phyloP scores from a whole-genome alignment of 2,113 vertebrate genomes.

The Macquaria ambigua region DNA sequence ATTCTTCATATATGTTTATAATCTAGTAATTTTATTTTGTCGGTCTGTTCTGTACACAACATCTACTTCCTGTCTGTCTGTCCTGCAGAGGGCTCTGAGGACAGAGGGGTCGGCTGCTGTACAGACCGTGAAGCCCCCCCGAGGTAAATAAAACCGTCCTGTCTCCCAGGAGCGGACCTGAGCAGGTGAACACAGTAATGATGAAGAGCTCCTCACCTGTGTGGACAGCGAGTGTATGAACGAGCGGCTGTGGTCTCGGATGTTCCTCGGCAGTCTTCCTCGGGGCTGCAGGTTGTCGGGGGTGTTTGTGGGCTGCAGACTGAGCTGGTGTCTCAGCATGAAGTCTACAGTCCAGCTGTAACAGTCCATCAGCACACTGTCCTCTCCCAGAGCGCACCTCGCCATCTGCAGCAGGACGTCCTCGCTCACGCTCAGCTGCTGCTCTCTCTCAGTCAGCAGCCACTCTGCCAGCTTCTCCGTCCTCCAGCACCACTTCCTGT shows the following conservation, averaged over 20 bases:
- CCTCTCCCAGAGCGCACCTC: conserved; percentile 24
- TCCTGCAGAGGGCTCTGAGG: too few relatives aligned
- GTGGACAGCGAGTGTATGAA: not conserved
- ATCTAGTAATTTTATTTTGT: too few relatives aligned
- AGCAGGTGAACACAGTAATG: too few relatives aligned
- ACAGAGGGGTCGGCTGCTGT: too few relatives aligned
- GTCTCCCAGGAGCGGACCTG: too few relatives aligned
- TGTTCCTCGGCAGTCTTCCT: conserved; percentile 7
- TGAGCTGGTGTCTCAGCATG: conserved; percentile 61
- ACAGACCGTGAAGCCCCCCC: too few relatives aligned
- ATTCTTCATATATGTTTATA: too few relatives aligned
- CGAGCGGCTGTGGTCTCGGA: not conserved
- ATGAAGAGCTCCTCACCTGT: conserved; percentile 13
- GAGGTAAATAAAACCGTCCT: too few relatives aligned
- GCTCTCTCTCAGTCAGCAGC: conserved; percentile 63
- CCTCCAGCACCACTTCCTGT: conserved; percentile 58
- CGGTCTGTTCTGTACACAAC: too few relatives aligned
- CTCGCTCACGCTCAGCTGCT: conserved; percentile 55
- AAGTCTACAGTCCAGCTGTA: conserved; percentile 59
- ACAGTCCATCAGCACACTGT: not conserved
- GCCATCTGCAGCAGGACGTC: conserved; percentile 51
- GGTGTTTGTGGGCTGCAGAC: not conserved
- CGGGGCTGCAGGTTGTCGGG: not conserved
- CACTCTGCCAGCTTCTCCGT: conserved; percentile 48
- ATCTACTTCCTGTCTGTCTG: too few relatives aligned